A percentile compares a stretch with the other conserved stretches of the same genome.
Evolutionary conservation across 2,797 vertebrate species (phyloP).

Genomic region (Danio choprae): DNA sequence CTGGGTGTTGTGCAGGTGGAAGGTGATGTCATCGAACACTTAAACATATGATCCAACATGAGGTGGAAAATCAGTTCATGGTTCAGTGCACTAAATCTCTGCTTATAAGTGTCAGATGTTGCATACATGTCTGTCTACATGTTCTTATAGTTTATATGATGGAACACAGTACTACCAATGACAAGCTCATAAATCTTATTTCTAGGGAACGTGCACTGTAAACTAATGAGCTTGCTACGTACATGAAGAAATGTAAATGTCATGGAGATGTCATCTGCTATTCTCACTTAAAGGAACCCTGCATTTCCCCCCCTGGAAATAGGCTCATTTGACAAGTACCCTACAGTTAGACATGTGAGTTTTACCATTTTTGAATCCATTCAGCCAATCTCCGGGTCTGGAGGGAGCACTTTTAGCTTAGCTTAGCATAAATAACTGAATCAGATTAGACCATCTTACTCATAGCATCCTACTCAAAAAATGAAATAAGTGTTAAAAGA

Average conservation of each 20-base stretch:
- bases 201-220: slow-evolving; percentile 16
- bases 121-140: background rate
- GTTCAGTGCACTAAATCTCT: background rate
- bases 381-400: too few species aligned
- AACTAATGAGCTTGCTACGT: background rate
- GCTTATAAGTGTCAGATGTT: background rate
- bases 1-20: slow-evolving; percentile 36
- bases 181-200: slow-evolving; percentile 60
- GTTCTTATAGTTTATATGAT: background rate
- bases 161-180: background rate
- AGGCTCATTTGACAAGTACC: too few species aligned
- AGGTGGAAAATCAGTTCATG: slow-evolving; percentile 17
- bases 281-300: background rate
- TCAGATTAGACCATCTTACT: too few species aligned
- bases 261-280: background rate
- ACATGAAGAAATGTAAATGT: background rate
- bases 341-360: too few species aligned
- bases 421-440: too few species aligned
- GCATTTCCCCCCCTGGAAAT: too few species aligned
- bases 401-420: too few species aligned
- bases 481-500: too few species aligned
- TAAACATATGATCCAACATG: slow-evolving; percentile 37
- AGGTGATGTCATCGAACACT: slow-evolving; percentile 56
- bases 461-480: too few species aligned
- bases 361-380: too few species aligned